Base-by-base conservation (phyloP, 1,140 invertebrate species). In the Drosophila parabipectinata region DNA sequence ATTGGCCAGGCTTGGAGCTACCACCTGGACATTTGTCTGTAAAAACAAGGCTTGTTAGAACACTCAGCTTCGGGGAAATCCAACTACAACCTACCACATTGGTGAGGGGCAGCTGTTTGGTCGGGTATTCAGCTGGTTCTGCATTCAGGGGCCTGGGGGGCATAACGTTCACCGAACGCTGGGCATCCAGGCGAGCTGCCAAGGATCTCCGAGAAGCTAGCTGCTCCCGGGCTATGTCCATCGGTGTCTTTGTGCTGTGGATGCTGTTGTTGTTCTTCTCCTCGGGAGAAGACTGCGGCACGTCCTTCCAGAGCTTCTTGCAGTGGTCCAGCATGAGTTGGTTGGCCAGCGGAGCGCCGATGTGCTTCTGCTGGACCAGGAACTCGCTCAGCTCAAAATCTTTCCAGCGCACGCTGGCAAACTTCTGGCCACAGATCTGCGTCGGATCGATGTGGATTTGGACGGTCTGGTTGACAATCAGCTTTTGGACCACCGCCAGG, bases 301-400 rank as follows among this genome's bases (percentile, higher is more conserved):
- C 10, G 10, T 58, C 77, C 30, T 90, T 89, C 77, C 87, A 85
- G 34, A 85, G 14, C 34, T 88, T 90, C 50, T 76, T 75, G 63
- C 90, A 90, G 45, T 91, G 88, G 10, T 91, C 90, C 59, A 79
- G 53, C 53, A 87, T 83, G 14, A 91, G 54, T 24, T 91, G 79
- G 14, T 63, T 83, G 41, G 57, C 34, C 26, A 91, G 71, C 0
- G 84, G 81, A 10, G 77, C 80, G 1, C 90, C 90, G 14, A 91
- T 90, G 50, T 87, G 76, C 24, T 79, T 85, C 52, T 91, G 90
- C 14, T 90, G 68, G 60, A 91, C 80, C 8, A 91, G 52, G 54
- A 83, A 91, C 54, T 91, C 84, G 9, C 59, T 69, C 1, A 91
- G 66, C 52, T 81, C 64, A 9, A 90, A 91, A 39, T 91, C 90